Base-by-base conservation (phyloP, 2,888 invertebrate species). In the Ashinkailepas kermadecensis region DNA sequence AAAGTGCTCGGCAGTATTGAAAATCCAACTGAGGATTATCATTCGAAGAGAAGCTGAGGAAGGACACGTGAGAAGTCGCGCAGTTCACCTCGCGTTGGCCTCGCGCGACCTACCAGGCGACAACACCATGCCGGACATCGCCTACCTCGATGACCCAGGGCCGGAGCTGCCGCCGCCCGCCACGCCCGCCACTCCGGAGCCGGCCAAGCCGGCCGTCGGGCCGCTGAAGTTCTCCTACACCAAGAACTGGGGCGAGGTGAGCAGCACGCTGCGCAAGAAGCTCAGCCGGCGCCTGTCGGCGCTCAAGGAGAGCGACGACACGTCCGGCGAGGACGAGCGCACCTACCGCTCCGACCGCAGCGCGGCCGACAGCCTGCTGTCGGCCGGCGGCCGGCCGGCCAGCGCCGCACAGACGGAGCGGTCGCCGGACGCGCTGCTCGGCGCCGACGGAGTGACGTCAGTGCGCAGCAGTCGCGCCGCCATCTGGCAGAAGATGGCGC, bases 261-360 rank as follows among this genome's bases (percentile, higher is more conserved):
- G 79, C 79, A 25, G 23, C 79, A 79, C 79, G 13, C 79, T 79
- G 23, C 11, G 79, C 12, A n/a, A 25, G 23, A 79, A 79, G 79
- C 79, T 79, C 21, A 79, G 58, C 58, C 13, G 15, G 18, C 79
- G 79, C 1, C 58, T 79, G 7, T 79, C 79, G 58, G 79, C 58
- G 25, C 58, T 79, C 13, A 79, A 79, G 58, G 79, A 79, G 25
- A 79, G 79, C 79, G 79, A 79, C 9, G 79, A 79, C 79, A 79
- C 57, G n/a, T 79, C 79, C 13, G 79, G 79, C 0, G 79, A 79
- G 15, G 79, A 79, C 56, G 79, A 79, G 21, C 78, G 78, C 78
- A 25, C 23, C n/a, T 78, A 78, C 23, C 78, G 78, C n/a, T 78
- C 78, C n/a, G 78, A 78, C 78, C 56, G 58, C 58, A 58, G 58